A percentile compares a stretch with the other conserved stretches of the same genome.
Evolutionary conservation across 1,140 invertebrate genomes (phyloP).

Genomic region (Drosophila nigromelanica): DNA sequence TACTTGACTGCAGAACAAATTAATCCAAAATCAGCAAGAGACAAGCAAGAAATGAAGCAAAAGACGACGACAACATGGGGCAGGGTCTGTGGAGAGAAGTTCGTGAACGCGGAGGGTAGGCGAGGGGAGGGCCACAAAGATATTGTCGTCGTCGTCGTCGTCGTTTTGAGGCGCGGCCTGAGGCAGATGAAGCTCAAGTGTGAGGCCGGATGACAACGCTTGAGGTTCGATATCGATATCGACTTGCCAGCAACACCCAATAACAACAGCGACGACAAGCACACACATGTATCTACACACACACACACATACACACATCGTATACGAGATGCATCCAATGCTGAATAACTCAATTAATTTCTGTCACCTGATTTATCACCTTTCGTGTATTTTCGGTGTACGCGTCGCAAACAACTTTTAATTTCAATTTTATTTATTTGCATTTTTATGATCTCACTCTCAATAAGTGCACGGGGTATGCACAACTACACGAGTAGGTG

Average conservation of each 20-base stretch:
- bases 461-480: constrained; percentile 23
- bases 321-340: constrained; percentile 58
- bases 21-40: constrained; percentile 79
- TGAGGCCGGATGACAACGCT: constrained; percentile 55
- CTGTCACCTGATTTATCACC: constrained; percentile 84
- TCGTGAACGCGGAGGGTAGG: neutral
- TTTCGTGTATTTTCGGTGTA: constrained; percentile 63
- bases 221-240: constrained; percentile 48
- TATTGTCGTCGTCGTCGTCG: constrained; percentile 27
- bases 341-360: constrained; percentile 84
- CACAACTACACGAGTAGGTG: constrained; percentile 62
- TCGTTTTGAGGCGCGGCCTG: constrained; percentile 58
- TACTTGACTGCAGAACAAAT: constrained; percentile 78
- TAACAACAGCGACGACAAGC: constrained; percentile 77
- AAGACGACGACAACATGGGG: constrained; percentile 12
- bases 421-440: constrained; percentile 82
- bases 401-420: constrained; percentile 68
- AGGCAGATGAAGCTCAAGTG: constrained; percentile 49
- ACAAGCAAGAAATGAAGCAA: constrained; percentile 48
- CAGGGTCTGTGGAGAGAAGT: constrained; percentile 3
- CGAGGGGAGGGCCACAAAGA: neutral
- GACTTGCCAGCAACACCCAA: constrained; percentile 54
- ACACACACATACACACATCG: constrained; percentile 35
- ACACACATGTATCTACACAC: constrained; percentile 50
- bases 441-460: constrained; percentile 64